These are phyloP conservation scores for Thalpophila matura DNA, from an alignment of 2,888 invertebrate genomes.

Conservation along the genomic window DNA sequence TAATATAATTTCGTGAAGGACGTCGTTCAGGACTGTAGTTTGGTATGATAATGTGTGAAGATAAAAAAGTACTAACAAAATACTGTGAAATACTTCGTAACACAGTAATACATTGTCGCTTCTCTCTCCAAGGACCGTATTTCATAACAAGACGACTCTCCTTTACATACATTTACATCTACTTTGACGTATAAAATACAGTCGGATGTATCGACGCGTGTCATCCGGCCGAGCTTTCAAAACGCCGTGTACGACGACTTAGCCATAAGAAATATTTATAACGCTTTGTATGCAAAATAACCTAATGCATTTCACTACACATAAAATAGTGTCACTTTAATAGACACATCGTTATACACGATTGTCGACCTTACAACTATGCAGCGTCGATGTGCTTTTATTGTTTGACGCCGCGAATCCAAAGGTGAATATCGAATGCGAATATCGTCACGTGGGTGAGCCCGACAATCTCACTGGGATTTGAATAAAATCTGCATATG, in stretches of 20 bases:
- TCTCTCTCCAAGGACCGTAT: constrained; percentile 67
- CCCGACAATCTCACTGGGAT: constrained; percentile 73
- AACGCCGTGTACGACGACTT: constrained; percentile 78
- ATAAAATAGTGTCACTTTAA: constrained; percentile 77
- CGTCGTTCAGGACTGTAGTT: not conserved
- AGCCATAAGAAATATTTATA: constrained; percentile 88
- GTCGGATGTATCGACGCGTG: constrained; percentile 83
- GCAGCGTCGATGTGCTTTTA: constrained; percentile 69
- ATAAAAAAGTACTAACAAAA: constrained; percentile 31
- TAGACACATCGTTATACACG: constrained; percentile 68
- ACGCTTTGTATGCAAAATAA: constrained; percentile 90
- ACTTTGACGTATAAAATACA: constrained; percentile 79
- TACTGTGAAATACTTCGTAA: constrained; percentile 65
- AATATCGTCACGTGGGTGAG: constrained; percentile 77
- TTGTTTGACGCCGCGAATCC: constrained; percentile 62
- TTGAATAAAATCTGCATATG: constrained; percentile 84
- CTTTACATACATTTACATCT: constrained; percentile 87
- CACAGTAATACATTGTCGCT: constrained; percentile 69
- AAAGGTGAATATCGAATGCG: constrained; percentile 72
- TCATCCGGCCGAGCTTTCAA: constrained; percentile 85
- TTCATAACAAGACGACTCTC: constrained; percentile 79
- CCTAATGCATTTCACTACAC: constrained; percentile 81
- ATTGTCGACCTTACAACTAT: constrained; percentile 78
- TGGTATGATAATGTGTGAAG: constrained; percentile 12
- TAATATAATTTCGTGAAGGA: constrained; percentile 11